These are phyloP conservation scores for Luscinia megarhynchos DNA, from an alignment of 2,797 vertebrate species.

Conservation along the genomic window DNA sequence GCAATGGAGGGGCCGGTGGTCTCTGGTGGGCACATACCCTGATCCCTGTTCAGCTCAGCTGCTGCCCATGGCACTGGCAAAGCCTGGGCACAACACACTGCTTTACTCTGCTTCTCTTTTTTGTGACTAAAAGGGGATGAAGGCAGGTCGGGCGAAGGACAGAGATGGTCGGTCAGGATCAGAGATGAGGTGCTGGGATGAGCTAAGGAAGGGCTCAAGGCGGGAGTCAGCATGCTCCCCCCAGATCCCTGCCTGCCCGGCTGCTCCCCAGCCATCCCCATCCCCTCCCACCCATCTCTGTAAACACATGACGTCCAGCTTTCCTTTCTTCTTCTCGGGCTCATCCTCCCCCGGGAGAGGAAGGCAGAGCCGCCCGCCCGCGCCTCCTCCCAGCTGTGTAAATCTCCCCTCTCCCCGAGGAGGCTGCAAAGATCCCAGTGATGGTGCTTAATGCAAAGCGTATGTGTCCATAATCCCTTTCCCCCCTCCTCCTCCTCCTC, in stretches of 20 bases:
- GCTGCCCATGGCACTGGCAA: not conserved
- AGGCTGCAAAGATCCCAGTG: conserved; percentile 25
- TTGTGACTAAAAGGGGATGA: not conserved
- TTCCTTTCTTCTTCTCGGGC: conserved; percentile 44
- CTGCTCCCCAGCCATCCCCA: not conserved
- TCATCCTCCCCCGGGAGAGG: conserved; percentile 44
- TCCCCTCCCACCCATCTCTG: conserved; percentile 20
- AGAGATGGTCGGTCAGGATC: not conserved
- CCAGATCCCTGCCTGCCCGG: not conserved
- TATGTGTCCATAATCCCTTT: conserved; percentile 62
- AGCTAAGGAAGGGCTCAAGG: not conserved
- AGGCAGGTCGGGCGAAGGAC: not conserved
- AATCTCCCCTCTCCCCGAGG: conserved; percentile 49
- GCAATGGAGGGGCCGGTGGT: fast-evolving
- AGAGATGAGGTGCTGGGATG: not conserved
- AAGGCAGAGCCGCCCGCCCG: conserved; percentile 50
- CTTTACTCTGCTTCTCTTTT: not conserved
- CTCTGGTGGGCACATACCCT: fast-evolving
- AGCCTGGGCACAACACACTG: fast-evolving
- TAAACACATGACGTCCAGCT: conserved; percentile 59
- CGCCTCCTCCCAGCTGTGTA: conserved; percentile 71
- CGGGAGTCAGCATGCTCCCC: not conserved
- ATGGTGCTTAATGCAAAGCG: conserved; percentile 62
- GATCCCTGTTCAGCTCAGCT: not conserved
- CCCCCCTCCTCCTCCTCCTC: conserved; percentile 48